A percentile compares a stretch with the other conserved stretches of the same genome.
phyloP scores from a whole-genome alignment of 2,888 invertebrate genomes.

The Tetramorium bicarinatum region DNA sequence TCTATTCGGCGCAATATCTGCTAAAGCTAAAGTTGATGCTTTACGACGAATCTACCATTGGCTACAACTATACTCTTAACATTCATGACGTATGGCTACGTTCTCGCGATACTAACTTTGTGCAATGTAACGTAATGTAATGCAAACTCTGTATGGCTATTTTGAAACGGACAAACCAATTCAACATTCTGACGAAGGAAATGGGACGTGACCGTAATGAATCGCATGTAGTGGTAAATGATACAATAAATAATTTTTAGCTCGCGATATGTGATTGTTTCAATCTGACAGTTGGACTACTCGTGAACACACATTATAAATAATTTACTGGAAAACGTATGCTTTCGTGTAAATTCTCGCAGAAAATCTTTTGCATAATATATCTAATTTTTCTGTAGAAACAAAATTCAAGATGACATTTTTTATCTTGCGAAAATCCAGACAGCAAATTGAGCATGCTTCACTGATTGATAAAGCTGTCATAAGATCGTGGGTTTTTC shows the following conservation, averaged over 20 bases:
- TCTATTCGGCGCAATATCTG: conserved; percentile 58
- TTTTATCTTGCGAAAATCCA: conserved; percentile 41
- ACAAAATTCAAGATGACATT: not conserved
- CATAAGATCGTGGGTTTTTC: conserved; percentile 63
- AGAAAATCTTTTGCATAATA: not conserved
- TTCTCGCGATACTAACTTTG: conserved; percentile 32
- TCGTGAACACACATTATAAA: not conserved
- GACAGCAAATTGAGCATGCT: not conserved
- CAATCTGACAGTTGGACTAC: not conserved
- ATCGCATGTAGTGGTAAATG: not conserved
- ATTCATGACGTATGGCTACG: conserved; percentile 1
- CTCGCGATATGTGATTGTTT: not conserved
- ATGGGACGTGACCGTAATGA: not conserved
- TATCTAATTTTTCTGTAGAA: not conserved
- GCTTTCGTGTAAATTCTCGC: not conserved
- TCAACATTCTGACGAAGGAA: conserved; percentile 5
- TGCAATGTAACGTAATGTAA: conserved; percentile 17
- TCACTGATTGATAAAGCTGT: conserved; percentile 48
- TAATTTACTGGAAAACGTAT: not conserved
- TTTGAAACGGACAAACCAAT: conserved; percentile 25
- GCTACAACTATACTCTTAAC: not conserved
- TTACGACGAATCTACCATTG: conserved; percentile 49
- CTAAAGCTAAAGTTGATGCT: conserved; percentile 52
- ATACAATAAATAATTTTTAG: not conserved
- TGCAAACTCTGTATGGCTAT: conserved; percentile 9